A percentile compares a stretch with the other conserved stretches of the same genome.
Evolutionary conservation across 2,888 invertebrate genomes (phyloP).

Genomic region (Heliconius charithonia): DNA sequence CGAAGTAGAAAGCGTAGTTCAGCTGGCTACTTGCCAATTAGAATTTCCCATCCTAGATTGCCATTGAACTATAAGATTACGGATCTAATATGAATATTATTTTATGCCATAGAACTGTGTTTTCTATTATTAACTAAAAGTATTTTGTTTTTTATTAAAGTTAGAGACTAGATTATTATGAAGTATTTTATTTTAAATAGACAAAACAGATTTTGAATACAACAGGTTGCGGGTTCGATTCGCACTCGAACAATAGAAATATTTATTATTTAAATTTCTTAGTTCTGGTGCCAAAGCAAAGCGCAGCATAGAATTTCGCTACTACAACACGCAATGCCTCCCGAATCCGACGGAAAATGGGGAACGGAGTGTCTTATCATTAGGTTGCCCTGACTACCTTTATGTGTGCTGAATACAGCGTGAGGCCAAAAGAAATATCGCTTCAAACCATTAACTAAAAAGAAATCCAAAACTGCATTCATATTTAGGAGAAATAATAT

Average conservation of each 20-base stretch:
- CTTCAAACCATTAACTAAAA: not conserved
- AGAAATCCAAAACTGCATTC: not conserved
- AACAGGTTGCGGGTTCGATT: no score
- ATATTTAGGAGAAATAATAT: not conserved
- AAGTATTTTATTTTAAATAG: not conserved
- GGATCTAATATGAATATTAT: not conserved
- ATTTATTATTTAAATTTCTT: no score
- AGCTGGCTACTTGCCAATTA: constrained; percentile 8
- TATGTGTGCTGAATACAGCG: no score
- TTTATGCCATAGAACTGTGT: no score
- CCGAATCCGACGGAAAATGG: no score
- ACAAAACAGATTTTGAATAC: not conserved
- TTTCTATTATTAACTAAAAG: not conserved
- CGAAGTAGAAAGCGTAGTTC: constrained; percentile 23
- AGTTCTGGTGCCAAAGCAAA: no score
- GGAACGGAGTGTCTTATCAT: no score
- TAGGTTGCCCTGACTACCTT: no score
- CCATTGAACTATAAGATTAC: constrained; percentile 2
- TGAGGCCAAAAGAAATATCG: no score
- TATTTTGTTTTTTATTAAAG: not conserved
- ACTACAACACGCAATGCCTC: no score
- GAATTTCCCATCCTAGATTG: constrained; percentile 21
- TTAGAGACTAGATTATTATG: not conserved
- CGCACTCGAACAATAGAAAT: no score
- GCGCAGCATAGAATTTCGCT: no score